These are phyloP conservation scores for Micromesistius poutassou DNA, from an alignment of 2,797 vertebrate species.

Conservation along the genomic window DNA sequence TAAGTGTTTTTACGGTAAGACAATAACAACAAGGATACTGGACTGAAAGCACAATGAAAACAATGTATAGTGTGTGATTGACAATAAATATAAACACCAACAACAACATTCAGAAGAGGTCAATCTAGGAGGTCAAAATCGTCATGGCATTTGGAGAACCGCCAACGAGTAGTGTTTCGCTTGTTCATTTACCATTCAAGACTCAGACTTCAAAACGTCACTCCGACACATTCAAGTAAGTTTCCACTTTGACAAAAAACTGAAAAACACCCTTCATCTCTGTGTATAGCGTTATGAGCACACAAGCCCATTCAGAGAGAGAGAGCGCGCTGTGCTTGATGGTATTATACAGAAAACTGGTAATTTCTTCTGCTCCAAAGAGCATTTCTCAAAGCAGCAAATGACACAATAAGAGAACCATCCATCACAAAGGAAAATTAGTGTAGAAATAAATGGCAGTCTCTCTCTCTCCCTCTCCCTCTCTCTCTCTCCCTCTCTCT, in stretches of 20 bases:
- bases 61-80: not conserved
- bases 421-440: slow-evolving; percentile 80
- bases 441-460: slow-evolving; percentile 74
- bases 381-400: slow-evolving; percentile 77
- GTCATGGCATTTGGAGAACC: no score
- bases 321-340: slow-evolving; percentile 51
- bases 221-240: not conserved
- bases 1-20: not conserved
- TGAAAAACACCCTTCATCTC: not conserved
- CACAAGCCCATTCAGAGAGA: slow-evolving; percentile 8
- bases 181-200: not conserved
- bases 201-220: not conserved
- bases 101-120: not conserved
- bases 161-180: not conserved
- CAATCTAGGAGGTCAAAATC: not conserved
- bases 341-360: slow-evolving; percentile 69
- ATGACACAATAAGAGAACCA: slow-evolving; percentile 79
- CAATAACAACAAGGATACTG: not conserved
- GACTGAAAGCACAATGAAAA: not conserved
- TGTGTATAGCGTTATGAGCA: slow-evolving; percentile 19
- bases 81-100: not conserved
- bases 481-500: slow-evolving; percentile 50
- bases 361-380: slow-evolving; percentile 74
- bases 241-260: not conserved
- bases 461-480: slow-evolving; percentile 48